These are phyloP conservation scores for Lucinisca nassula DNA, from an alignment of 2,888 invertebrate genomes.

Conservation along the genomic window DNA sequence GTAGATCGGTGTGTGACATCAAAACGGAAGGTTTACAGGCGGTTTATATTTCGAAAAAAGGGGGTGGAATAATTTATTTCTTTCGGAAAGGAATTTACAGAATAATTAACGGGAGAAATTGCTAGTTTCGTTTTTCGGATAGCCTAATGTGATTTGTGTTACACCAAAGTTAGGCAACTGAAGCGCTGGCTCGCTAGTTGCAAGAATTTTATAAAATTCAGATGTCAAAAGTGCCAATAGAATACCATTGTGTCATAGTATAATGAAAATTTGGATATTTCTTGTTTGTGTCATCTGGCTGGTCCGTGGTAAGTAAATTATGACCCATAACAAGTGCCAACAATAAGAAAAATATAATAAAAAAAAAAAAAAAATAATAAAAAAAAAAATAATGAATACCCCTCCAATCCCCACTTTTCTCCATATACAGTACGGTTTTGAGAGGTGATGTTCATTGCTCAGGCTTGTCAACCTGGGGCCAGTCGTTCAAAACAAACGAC, in stretches of 20 bases:
- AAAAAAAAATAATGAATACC: too few species aligned
- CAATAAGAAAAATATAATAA: too few species aligned
- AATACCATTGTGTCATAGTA: background rate
- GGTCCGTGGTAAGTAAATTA: slow-evolving; percentile 44
- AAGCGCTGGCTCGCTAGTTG: slow-evolving; percentile 64
- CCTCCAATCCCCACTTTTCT: too few species aligned
- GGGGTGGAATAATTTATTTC: too few species aligned
- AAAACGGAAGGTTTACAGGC: background rate
- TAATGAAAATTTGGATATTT: slow-evolving; percentile 34
- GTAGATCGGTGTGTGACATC: background rate
- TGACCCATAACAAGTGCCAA: too few species aligned
- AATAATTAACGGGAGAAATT: too few species aligned
- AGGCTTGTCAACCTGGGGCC: too few species aligned
- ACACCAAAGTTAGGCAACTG: background rate
- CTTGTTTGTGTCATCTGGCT: slow-evolving; percentile 28
- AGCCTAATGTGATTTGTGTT: background rate
- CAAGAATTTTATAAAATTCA: background rate
- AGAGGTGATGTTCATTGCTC: too few species aligned
- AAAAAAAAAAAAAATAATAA: too few species aligned
- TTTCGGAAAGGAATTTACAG: background rate
- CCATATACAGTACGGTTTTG: too few species aligned
- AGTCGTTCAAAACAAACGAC: too few species aligned
- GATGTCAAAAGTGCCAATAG: background rate
- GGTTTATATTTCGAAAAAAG: background rate
- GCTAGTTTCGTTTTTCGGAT: background rate